Base-by-base conservation (phyloP, 1,140 invertebrate species). In the Drosophila sp. region DNA sequence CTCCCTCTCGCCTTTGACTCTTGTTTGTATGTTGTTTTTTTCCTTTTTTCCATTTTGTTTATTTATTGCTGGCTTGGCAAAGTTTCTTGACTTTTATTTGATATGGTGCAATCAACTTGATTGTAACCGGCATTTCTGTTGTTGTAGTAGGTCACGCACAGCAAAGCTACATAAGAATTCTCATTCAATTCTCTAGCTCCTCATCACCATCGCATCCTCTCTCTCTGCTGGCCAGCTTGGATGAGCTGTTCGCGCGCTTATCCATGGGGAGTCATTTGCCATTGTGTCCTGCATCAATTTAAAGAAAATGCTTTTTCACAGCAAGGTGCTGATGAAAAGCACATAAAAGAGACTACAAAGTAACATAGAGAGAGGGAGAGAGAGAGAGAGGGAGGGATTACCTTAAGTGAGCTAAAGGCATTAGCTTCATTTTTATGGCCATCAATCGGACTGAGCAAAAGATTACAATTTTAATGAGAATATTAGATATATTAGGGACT, bases 131-230 rank as follows among this genome's bases (percentile, higher is more conserved):
- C 33, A 38, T 58, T 35, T 47, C 54, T 61, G 30, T 17, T 68
- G 50, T 76, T 77, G 75, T 63, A 62, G 61, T 70, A 76, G 74
- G 74, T 76, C 63, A 76, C 65, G 33, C 30, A 58, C 27, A 32
- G 54, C 11, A 29, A 50, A 50, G 44, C 44, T 50, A 10, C 44
- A 47, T 17, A 47, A 47, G 17, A 6, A 47, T 47, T 17, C 23
- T 0, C 50, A 56, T 29, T 35, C 56, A 23, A 32, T 35, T 32
- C 56, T 30, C 8, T 17, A 7, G n/a, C 56, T 17, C 17, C 7
- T 17, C 29, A 55, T 30, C 10, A 11, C 11, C 10, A 38, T 38
- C 35, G 11, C 25, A 17, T 54, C 29, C 25, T 29, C 27, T 29
- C 8, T 7, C 17, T 58, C 30, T 23, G 17, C 23, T 58, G 29